Base-by-base conservation (phyloP, 2,888 invertebrate species). In the Candidula unifasciata region DNA sequence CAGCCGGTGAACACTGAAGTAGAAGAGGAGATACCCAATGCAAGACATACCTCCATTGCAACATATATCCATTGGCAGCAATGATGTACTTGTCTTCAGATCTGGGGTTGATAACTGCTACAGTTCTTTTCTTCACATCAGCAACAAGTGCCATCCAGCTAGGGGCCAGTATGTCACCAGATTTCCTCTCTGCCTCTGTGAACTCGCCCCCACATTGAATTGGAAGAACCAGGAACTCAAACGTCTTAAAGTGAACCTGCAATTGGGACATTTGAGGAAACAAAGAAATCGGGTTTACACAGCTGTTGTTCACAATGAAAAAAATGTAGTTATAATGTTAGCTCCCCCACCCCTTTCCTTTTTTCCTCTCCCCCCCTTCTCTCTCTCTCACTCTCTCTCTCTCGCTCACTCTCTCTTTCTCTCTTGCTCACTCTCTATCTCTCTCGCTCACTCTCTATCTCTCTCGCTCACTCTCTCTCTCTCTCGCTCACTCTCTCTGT, bases 171-270 rank as follows among this genome's bases (percentile, higher is more conserved):
- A 73, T 57, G 3, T 66, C 80, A 10, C 66, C 74, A n/a, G 69
- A 68, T 71, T 44, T 30, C 10, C 74, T 66, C 33, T 84, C 84
- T 16, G 37, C 10, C 21, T 74, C 66, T 21, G 76, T 57, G 37
- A 84, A 84, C 68, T 84, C 84, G n/a, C 66, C 80, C 21, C 80
- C 84, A 35, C 84, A 84, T 35, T 84, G 80, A 71, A 84, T 84
- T 21, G 84, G 84, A 37, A 84, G 80, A 37, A 84, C 57, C 30
- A 84, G 27, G 68, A 80, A 80, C 33, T 84, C 84, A 84, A 84
- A 84, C 33, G 84, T 84, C 44, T 84, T 84, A 33, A 84, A 79
- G 30, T 84, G 84, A 27, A 84, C 84, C 84, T 84, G 30, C 52
- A 52, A 18, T 10, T 3, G 35, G 54, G 57, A 77, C 3, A 54